A percentile compares a stretch with the other conserved stretches of the same genome.
These are phyloP conservation scores for Antechinus flavipes DNA, from an alignment of 2,113 vertebrate species.

Conservation along the genomic window DNA sequence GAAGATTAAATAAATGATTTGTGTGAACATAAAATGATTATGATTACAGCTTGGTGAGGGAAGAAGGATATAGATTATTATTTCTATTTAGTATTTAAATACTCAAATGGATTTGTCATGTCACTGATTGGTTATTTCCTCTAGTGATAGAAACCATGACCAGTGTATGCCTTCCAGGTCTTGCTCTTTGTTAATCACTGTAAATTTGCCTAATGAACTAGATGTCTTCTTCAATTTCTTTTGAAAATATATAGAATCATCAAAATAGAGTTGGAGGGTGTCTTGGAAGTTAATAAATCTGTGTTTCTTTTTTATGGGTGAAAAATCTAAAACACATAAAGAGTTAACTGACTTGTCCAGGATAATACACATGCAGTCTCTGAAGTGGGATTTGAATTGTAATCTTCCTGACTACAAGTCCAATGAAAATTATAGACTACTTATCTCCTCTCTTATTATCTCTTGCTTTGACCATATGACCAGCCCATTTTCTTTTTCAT, in stretches of 20 bases:
- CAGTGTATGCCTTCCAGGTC: background rate
- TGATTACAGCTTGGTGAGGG: slow-evolving; percentile 12
- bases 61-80: slow-evolving; percentile 6
- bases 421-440: background rate
- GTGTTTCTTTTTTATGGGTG: background rate
- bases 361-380: background rate
- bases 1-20: background rate
- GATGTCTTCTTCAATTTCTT: background rate
- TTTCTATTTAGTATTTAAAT: background rate
- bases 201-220: background rate
- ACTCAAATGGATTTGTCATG: background rate
- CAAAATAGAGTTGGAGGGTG: background rate
- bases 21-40: background rate
- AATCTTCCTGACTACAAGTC: background rate
- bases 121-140: background rate
- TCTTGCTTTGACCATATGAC: background rate
- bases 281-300: background rate
- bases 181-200: background rate
- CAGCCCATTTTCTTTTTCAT: background rate
- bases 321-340: background rate
- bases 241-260: background rate
- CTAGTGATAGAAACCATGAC: background rate
- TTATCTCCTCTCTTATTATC: background rate
- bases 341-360: background rate
- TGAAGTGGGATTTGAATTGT: background rate